These are phyloP conservation scores for Peucedramus taeniatus DNA, from an alignment of 2,113 vertebrate genomes.

Conservation along the genomic window DNA sequence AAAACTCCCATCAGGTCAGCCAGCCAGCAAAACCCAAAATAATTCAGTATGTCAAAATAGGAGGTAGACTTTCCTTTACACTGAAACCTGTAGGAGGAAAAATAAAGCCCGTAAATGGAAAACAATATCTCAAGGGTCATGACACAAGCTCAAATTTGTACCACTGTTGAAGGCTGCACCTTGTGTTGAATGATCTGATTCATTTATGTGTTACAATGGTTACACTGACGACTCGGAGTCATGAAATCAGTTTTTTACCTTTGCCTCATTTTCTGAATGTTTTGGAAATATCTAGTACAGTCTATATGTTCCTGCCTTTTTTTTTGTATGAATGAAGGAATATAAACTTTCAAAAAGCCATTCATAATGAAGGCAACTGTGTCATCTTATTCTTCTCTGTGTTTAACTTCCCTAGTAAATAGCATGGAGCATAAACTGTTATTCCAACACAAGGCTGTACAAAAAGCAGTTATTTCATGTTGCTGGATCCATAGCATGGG, in stretches of 20 bases:
- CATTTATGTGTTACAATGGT: background rate
- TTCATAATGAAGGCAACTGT: background rate
- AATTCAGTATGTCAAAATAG: background rate
- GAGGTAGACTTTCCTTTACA: background rate
- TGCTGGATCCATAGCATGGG: background rate
- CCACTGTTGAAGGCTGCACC: background rate
- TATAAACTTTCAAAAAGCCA: background rate
- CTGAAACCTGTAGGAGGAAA: background rate
- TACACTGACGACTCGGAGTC: background rate
- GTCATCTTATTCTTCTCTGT: background rate
- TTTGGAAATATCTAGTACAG: background rate
- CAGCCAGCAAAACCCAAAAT: background rate
- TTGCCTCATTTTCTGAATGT: background rate
- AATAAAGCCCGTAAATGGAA: background rate
- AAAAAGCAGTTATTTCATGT: background rate
- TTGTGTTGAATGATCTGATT: background rate
- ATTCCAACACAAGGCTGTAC: background rate
- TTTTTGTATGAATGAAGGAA: background rate
- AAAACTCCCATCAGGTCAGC: background rate
- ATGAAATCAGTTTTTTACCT: background rate
- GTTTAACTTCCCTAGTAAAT: background rate
- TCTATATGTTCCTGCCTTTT: background rate
- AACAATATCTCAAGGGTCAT: background rate
- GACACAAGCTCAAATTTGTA: background rate
- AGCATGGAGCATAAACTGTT: background rate